Conservation (phyloP, 2,113 vertebrate species). For the Bungarus multicinctus region DNA sequence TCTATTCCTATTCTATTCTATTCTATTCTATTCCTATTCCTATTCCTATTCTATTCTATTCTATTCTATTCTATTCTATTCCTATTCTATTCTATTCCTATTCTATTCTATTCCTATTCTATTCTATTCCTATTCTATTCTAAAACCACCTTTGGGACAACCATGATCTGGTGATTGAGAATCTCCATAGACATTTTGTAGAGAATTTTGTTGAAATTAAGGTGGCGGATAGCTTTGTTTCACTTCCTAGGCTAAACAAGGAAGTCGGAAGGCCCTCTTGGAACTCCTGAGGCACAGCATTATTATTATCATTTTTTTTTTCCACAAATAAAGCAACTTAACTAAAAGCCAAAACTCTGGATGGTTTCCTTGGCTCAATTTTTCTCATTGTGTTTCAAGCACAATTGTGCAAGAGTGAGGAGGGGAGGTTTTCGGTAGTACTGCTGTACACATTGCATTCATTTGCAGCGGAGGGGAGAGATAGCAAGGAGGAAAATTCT, state of each 20-base stretch:
- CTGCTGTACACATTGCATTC: slow-evolving; percentile 28
- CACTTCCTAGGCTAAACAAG: slow-evolving; percentile 3
- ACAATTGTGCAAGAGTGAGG: slow-evolving; percentile 40
- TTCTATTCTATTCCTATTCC: no score
- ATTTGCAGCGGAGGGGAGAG: slow-evolving; percentile 20
- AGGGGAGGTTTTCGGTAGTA: slow-evolving; percentile 22
- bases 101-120: no score
- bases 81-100: no score
- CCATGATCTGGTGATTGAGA: no score
- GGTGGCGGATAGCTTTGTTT: slow-evolving; percentile 28
- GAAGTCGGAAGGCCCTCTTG: slow-evolving; percentile 27
- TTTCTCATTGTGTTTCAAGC: slow-evolving; percentile 49
- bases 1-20: no score
- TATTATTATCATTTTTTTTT: neutral
- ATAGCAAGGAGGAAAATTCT: slow-evolving; percentile 34
- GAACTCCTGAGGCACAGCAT: slow-evolving; percentile 15
- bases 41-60: no score
- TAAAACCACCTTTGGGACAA: no score
- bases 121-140: no score
- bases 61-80: no score
- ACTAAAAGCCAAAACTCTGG: slow-evolving; percentile 26
- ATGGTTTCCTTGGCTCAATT: slow-evolving; percentile 33
- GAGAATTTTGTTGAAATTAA: slow-evolving; percentile 11
- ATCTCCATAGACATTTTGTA: no score
- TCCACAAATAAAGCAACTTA: neutral